Base-by-base conservation (phyloP, 2,888 invertebrate species). In the Oligia latruncula region DNA sequence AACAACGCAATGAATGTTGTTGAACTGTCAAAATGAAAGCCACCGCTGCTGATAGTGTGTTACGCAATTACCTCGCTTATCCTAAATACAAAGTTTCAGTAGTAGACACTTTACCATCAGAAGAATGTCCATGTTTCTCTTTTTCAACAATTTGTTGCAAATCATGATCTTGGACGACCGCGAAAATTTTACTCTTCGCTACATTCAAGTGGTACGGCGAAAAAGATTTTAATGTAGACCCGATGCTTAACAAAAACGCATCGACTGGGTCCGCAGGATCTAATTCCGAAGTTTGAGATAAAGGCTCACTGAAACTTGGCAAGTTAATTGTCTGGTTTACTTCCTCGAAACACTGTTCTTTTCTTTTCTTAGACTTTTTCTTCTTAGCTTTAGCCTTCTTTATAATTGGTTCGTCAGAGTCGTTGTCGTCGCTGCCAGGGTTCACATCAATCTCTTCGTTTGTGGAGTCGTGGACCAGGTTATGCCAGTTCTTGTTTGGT, bases 101-200 rank as follows among this genome's bases (percentile, higher is more conserved):
- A 15, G 91, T 86, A 3, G 92, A 86, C 13, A 92, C 86, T 80
- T 92, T 92, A 11, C 91, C 88, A n/a, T 95, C 94, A n/a, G 88
- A 85, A 29, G 88, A 84, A 0, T 92, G 84, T 0, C 81, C 88
- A 6, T 87, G 87, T 71, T 88, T 89, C 4, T 87, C 82, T 23
- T 93, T 95, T 76, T 96, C 94, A 49, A 96, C 95, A 46, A 97
- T 97, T 87, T 97, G 97, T 77, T 96, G 94, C 77, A 97, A 90
- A 84, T 97, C 97, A 70, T 96, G 95, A 81, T 97, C 96, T 84
- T 97, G 97, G 0, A 97, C 97, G 0, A 96, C 93, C 0, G 95
- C 89, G 75, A 97, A 97, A 85, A 97, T 97, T 90, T 97, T 95
- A 87, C 93, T 96, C 80, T 97, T 97, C 0, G 97, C 97, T 58